Conservation (phyloP, 2,113 vertebrate species). For the Pygoscelis antarcticus region DNA sequence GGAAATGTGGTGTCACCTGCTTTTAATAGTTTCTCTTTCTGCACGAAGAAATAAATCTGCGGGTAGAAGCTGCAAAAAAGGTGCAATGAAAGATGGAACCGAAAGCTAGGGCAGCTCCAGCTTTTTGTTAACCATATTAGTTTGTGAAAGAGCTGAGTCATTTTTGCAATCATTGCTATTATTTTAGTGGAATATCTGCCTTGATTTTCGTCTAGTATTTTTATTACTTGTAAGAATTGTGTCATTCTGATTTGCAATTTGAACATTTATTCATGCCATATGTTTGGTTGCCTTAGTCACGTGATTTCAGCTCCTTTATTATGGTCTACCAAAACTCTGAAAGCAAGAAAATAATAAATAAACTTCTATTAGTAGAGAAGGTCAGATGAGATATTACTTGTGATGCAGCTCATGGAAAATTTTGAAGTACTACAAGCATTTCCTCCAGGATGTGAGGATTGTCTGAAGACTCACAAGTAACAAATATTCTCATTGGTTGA, state of each 20-base stretch:
- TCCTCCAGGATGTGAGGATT: neutral
- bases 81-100: neutral
- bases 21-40: slow-evolving; percentile 50
- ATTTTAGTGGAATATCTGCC: neutral
- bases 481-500: neutral
- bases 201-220: neutral
- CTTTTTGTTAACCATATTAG: neutral
- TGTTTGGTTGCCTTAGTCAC: neutral
- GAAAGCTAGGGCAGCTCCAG: neutral
- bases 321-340: neutral
- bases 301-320: neutral
- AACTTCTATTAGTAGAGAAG: neutral
- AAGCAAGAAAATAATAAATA: neutral
- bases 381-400: neutral
- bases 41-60: neutral
- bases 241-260: neutral
- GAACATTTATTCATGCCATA: neutral
- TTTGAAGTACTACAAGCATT: neutral
- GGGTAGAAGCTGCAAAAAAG: neutral
- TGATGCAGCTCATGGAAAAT: neutral
- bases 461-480: neutral
- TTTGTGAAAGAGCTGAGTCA: neutral
- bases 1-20: neutral
- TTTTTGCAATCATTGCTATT: neutral
- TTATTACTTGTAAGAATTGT: neutral